phyloP scores from a whole-genome alignment of 2,888 invertebrate genomes.

The Drosophila neonasuta region DNA sequence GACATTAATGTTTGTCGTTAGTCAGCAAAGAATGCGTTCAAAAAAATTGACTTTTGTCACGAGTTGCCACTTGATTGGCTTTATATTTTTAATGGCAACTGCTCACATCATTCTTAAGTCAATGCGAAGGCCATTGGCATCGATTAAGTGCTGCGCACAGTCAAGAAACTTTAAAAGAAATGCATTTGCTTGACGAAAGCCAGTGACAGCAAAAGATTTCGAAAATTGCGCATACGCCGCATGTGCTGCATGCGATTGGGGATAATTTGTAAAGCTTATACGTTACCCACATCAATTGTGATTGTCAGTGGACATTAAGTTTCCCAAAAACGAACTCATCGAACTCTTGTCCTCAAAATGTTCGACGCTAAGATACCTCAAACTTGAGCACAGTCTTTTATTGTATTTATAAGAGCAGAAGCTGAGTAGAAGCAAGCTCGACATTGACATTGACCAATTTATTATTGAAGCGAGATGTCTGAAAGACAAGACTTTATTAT shows the following conservation, averaged over 20 bases:
- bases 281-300: slow-evolving; percentile 36
- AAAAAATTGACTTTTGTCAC: slow-evolving; percentile 45
- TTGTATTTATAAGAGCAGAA: not conserved
- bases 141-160: slow-evolving; percentile 16
- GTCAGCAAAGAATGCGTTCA: slow-evolving; percentile 30
- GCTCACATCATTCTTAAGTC: slow-evolving; percentile 9
- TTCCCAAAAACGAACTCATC: not conserved
- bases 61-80: slow-evolving; percentile 46
- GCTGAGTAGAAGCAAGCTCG: not conserved
- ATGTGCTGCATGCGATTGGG: slow-evolving; percentile 9
- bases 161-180: slow-evolving; percentile 14
- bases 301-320: slow-evolving; percentile 41
- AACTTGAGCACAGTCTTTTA: not conserved
- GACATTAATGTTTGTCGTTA: slow-evolving; percentile 42
- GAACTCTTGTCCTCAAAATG: too few species aligned
- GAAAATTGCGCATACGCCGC: slow-evolving; percentile 48
- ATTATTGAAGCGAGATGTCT: not conserved
- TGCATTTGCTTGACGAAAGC: slow-evolving; percentile 22
- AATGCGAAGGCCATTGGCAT: slow-evolving; percentile 16
- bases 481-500: not conserved
- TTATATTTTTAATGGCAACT: slow-evolving; percentile 6
- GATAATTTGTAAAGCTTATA: slow-evolving; percentile 24
- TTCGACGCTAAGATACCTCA: not conserved
- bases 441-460: slow-evolving; percentile 1
- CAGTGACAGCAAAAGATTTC: slow-evolving; percentile 11